Conservation (phyloP, 1,140 invertebrate species). For the Hyles vespertilio region DNA sequence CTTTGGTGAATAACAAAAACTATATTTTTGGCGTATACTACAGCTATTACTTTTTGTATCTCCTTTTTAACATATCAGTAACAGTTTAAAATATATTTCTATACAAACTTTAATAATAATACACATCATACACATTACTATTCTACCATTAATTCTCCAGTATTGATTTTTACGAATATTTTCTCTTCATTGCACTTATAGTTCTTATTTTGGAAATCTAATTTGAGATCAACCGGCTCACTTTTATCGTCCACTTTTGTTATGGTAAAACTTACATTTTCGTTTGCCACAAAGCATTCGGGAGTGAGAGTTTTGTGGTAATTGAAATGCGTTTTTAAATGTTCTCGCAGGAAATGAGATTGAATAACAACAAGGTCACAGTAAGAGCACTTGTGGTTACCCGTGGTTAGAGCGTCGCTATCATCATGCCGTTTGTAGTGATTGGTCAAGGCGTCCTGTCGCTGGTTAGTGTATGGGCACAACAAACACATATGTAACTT, state of each 20-base stretch:
- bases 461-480: constrained; percentile 86
- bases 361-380: constrained; percentile 90
- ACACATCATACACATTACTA: constrained; percentile 8
- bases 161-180: constrained; percentile 61
- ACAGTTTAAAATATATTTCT: not conserved
- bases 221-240: constrained; percentile 50
- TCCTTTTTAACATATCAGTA: not conserved
- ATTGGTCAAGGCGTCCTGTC: constrained; percentile 84
- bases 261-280: constrained; percentile 58
- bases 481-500: constrained; percentile 79
- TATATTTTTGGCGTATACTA: constrained; percentile 39
- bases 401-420: constrained; percentile 73
- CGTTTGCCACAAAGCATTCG: constrained; percentile 67
- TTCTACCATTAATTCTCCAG: constrained; percentile 54
- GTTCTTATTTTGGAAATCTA: constrained; percentile 43
- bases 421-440: constrained; percentile 85
- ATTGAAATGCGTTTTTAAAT: constrained; percentile 87
- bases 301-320: constrained; percentile 77
- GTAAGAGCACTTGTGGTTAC: constrained; percentile 84
- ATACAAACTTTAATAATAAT: constrained; percentile 7
- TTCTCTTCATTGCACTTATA: constrained; percentile 46
- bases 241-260: constrained; percentile 51
- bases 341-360: constrained; percentile 86
- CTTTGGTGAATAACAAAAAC: constrained; percentile 63
- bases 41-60: constrained; percentile 13